These are phyloP conservation scores for Leptopilina clavipes DNA, from an alignment of 1,140 invertebrate genomes.

Conservation along the genomic window DNA sequence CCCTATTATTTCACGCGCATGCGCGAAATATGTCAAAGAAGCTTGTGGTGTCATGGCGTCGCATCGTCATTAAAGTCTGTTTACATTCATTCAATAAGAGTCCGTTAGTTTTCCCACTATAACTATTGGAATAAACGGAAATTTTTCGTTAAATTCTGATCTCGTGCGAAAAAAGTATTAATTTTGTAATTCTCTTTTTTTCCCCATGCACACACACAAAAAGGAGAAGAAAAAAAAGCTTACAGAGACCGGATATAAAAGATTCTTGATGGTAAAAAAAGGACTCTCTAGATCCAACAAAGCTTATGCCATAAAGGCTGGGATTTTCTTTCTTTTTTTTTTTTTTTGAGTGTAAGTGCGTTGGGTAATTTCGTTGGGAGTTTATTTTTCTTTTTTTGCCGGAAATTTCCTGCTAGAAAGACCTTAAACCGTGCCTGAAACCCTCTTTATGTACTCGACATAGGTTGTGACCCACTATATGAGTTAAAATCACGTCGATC, in stretches of 20 bases:
- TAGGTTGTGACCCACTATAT: constrained; percentile 43
- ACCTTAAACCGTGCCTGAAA: constrained; percentile 25
- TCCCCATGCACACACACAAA: not conserved
- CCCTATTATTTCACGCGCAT: too few species aligned
- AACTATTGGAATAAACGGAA: too few species aligned
- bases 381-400: not conserved
- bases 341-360: not conserved
- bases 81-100: too few species aligned
- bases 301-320: constrained; percentile 18
- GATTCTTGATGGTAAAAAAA: not conserved
- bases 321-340: not conserved
- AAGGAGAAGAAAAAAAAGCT: not conserved
- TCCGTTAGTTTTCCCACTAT: too few species aligned
- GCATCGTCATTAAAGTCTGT: too few species aligned
- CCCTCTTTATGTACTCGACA: constrained; percentile 30
- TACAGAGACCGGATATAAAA: not conserved
- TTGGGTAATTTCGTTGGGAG: constrained; percentile 9
- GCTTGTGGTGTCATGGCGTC: too few species aligned
- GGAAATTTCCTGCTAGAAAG: not conserved
- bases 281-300: not conserved
- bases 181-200: not conserved
- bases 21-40: too few species aligned
- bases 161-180: not conserved
- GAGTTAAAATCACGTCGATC: constrained; percentile 55
- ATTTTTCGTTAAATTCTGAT: too few species aligned